Conservation (phyloP, 2,113 vertebrate genomes). For the Tachysurus fulvidraco region DNA sequence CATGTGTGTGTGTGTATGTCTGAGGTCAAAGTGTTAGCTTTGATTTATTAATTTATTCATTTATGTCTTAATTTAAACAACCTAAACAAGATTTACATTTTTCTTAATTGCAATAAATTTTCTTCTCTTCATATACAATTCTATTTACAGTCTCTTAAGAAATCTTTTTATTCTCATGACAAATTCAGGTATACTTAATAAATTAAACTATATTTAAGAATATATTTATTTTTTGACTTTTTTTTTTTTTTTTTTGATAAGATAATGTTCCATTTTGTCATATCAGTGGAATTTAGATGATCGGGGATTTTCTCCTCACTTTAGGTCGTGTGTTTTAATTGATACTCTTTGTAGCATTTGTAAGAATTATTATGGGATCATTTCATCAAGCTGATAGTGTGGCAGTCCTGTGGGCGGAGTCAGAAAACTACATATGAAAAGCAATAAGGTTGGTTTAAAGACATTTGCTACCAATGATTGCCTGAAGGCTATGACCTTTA, state of each 20-base stretch:
- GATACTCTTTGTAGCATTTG: background rate
- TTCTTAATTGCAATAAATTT: background rate
- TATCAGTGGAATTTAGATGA: background rate
- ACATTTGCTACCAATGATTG: background rate
- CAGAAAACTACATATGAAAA: background rate
- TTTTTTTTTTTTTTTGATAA: background rate
- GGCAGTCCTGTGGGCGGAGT: background rate
- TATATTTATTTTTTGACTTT: background rate
- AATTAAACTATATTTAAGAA: background rate
- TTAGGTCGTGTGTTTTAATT: background rate
- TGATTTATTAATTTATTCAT: no score
- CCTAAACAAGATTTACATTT: no score
- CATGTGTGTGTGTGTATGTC: background rate
- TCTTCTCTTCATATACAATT: background rate
- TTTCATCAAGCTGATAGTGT: background rate
- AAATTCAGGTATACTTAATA: background rate
- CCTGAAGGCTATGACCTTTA: slow-evolving; percentile 24
- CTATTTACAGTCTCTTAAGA: no score
- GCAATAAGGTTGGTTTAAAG: background rate
- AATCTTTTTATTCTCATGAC: background rate
- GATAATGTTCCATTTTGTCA: background rate
- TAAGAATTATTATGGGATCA: background rate
- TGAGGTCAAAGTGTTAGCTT: background rate
- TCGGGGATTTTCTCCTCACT: background rate
- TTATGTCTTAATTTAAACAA: no score